Evolutionary conservation across 2,888 invertebrate species (phyloP).

Genomic region (Drosophila meridiana): DNA sequence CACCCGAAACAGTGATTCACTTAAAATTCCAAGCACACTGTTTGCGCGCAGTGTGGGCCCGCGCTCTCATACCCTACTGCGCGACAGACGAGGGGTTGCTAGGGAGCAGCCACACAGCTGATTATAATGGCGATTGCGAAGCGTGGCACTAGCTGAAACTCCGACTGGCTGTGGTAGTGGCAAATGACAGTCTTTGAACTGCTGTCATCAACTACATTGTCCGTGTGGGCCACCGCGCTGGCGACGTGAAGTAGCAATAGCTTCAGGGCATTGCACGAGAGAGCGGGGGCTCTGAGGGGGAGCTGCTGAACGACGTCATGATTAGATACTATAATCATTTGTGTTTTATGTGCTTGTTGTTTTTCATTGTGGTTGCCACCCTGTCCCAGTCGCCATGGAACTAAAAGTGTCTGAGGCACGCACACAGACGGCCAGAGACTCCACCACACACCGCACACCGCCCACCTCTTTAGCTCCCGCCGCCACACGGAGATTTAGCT

Average conservation of each 20-base stretch:
- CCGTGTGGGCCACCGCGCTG: slow-evolving; percentile 47
- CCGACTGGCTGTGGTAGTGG: slow-evolving; percentile 41
- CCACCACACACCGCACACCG: background rate
- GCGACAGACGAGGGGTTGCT: background rate
- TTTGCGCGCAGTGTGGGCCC: slow-evolving; percentile 37
- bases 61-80: slow-evolving; percentile 4
- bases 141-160: slow-evolving; percentile 2
- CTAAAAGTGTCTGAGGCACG: slow-evolving; percentile 59
- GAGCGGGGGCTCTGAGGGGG: background rate
- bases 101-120: slow-evolving; percentile 10
- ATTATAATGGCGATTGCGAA: slow-evolving; percentile 27
- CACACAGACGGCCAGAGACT: slow-evolving; percentile 33
- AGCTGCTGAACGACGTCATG: slow-evolving; percentile 69
- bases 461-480: background rate
- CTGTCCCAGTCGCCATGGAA: slow-evolving; percentile 50
- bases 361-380: slow-evolving; percentile 63
- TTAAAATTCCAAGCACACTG: slow-evolving; percentile 48
- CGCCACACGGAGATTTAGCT: slow-evolving; percentile 5
- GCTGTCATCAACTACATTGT: slow-evolving; percentile 78
- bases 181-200: slow-evolving; percentile 78
- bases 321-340: slow-evolving; percentile 82
- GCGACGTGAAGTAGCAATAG: slow-evolving; percentile 8
- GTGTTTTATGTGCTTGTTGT: slow-evolving; percentile 79
- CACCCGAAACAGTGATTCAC: slow-evolving; percentile 28
- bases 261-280: background rate